Evolutionary conservation across 2,797 vertebrate genomes (phyloP).

Genomic region (Bradypodion pumilum): DNA sequence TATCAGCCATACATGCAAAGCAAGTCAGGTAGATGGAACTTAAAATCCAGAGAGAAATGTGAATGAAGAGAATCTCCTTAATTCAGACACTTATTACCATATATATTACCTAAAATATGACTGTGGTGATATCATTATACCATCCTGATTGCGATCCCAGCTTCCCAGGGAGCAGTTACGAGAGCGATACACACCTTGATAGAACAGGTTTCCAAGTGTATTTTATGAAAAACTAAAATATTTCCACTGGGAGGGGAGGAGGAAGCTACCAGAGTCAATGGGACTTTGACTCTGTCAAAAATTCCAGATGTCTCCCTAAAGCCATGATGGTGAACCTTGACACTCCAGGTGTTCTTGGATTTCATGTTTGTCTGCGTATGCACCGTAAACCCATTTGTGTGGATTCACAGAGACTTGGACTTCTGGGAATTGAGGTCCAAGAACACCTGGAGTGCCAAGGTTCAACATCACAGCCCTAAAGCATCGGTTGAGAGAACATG

Average conservation of each 20-base stretch:
- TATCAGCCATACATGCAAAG: neutral
- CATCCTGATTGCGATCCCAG: neutral
- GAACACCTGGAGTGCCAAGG: too few species aligned
- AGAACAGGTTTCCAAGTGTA: neutral
- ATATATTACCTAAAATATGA: neutral
- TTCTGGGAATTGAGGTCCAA: too few species aligned
- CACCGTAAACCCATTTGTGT: too few species aligned
- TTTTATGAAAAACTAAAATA: neutral
- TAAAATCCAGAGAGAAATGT: neutral
- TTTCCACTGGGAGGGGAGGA: constrained; percentile 1
- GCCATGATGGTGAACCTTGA: too few species aligned
- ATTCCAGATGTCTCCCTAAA: neutral
- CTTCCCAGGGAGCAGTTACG: neutral
- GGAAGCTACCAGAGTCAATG: constrained; percentile 6
- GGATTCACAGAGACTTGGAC: too few species aligned
- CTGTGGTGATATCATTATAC: neutral
- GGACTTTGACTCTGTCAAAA: constrained; percentile 8
- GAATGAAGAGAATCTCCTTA: neutral
- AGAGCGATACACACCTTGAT: neutral
- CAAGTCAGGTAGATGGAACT: neutral
- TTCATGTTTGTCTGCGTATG: too few species aligned
- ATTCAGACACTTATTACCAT: neutral
- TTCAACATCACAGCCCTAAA: too few species aligned
- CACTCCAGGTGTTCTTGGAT: too few species aligned
- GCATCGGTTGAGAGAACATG: neutral